Evolutionary conservation across 2,797 vertebrate species (phyloP).

Genomic region (Malacoctenus gilli): DNA sequence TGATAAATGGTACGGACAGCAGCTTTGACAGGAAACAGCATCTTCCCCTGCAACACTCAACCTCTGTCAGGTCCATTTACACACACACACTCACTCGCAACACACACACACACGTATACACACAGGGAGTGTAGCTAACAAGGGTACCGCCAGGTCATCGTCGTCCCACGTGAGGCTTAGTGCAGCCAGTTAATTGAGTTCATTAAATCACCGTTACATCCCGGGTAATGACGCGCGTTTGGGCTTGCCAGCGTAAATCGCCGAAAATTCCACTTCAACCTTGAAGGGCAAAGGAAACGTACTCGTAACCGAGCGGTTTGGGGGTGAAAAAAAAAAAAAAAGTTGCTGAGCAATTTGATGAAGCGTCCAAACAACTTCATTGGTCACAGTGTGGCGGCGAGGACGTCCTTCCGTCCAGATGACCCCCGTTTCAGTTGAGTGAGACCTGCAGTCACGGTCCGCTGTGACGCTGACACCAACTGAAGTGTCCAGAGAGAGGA

Average conservation of each 20-base stretch:
- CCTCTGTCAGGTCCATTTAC: constrained; percentile 51
- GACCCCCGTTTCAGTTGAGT: too few species aligned
- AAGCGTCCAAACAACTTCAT: too few species aligned
- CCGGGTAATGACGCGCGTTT: neutral
- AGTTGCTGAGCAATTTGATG: neutral
- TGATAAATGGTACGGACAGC: constrained; percentile 54
- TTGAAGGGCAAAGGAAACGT: neutral
- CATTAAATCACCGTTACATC: constrained; percentile 48
- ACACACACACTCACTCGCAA: constrained; percentile 6
- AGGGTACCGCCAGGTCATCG: constrained; percentile 31
- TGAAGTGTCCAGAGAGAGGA: too few species aligned
- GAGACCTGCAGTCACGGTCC: too few species aligned
- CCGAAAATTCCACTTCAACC: constrained; percentile 10
- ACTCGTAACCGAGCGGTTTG: neutral
- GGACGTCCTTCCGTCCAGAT: too few species aligned
- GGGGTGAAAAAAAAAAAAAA: constrained; percentile 1
- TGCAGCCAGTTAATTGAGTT: constrained; percentile 42
- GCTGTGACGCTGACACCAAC: too few species aligned
- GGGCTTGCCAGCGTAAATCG: constrained; percentile 1
- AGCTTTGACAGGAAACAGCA: constrained; percentile 48
- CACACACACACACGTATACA: neutral
- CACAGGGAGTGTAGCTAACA: constrained; percentile 19
- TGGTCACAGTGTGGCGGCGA: too few species aligned
- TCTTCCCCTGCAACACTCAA: constrained; percentile 46
- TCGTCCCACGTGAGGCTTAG: constrained; percentile 31